phyloP scores from a whole-genome alignment of 2,888 invertebrate genomes.

The Leptodirus hochenwartii region DNA sequence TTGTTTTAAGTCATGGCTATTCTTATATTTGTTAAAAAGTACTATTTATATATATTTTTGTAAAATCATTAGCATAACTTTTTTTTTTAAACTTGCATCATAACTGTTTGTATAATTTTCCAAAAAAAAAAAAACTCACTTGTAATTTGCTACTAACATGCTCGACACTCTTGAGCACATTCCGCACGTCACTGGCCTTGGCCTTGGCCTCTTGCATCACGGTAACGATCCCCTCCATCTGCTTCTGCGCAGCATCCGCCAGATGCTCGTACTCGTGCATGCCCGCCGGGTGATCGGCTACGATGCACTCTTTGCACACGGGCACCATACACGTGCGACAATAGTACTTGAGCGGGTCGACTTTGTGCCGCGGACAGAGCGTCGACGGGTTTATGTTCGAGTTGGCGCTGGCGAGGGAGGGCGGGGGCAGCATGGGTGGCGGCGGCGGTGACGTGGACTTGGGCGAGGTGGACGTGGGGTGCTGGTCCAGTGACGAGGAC shows the following conservation, averaged over 20 bases:
- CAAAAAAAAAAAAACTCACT: too few species aligned
- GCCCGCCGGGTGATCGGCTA: constrained; percentile 65
- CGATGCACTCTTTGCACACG: constrained; percentile 89
- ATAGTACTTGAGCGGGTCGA: constrained; percentile 80
- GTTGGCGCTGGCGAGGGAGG: constrained; percentile 16
- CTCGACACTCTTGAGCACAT: constrained; percentile 73
- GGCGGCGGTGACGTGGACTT: constrained; percentile 13
- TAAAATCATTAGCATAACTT: too few species aligned
- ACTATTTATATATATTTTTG: too few species aligned
- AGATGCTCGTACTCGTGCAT: constrained; percentile 80
- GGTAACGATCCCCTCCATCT: constrained; percentile 63
- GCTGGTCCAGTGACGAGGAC: too few species aligned
- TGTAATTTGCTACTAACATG: constrained; percentile 65
- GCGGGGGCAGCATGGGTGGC: too few species aligned
- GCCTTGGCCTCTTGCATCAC: constrained; percentile 70
- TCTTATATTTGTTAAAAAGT: too few species aligned
- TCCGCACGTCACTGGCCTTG: constrained; percentile 75
- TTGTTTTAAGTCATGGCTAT: too few species aligned
- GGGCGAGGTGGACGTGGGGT: constrained; percentile 13
- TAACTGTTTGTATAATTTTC: too few species aligned
- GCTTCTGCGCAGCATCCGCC: constrained; percentile 63
- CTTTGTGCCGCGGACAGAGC: constrained; percentile 76
- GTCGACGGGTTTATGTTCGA: constrained; percentile 34
- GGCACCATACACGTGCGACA: constrained; percentile 86
- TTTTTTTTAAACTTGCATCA: too few species aligned